Conservation (phyloP, 2,888 invertebrate genomes). For the Octodonta nipae region DNA sequence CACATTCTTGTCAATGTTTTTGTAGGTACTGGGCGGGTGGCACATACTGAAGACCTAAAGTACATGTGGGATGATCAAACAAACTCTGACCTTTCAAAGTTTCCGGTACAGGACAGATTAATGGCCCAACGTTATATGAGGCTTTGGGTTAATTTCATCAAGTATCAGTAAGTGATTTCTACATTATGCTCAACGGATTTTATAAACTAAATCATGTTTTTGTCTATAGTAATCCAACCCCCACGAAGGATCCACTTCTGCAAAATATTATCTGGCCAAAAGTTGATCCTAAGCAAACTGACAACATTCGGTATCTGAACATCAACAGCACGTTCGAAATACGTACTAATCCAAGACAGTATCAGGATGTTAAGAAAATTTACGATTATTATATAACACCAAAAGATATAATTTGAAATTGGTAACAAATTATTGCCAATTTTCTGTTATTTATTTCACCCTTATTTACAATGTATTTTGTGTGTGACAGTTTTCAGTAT, state of each 20-base stretch:
- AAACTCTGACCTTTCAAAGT: conserved; percentile 5
- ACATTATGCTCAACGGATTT: neutral
- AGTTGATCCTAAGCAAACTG: conserved; percentile 5
- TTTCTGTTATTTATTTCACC: no score
- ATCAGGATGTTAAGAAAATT: conserved; percentile 8
- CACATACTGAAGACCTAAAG: conserved; percentile 10
- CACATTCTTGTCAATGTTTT: no score
- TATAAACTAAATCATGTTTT: neutral
- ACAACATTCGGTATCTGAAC: conserved; percentile 8
- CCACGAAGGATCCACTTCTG: conserved; percentile 9
- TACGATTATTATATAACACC: no score
- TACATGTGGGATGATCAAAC: conserved; percentile 9
- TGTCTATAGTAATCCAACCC: conserved; percentile 13
- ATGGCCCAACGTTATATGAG: conserved; percentile 8
- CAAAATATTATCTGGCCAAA: conserved; percentile 7
- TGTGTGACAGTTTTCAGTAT: no score
- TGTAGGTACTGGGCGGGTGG: conserved; percentile 8
- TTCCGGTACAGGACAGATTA: conserved; percentile 6
- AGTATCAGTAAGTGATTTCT: conserved; percentile 10
- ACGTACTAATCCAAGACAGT: conserved; percentile 7
- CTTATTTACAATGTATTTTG: no score
- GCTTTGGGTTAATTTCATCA: conserved; percentile 13
- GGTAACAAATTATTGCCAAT: no score
- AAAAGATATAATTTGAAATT: no score
- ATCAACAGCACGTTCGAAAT: conserved; percentile 11